Evolutionary conservation across 2,888 invertebrate species (phyloP).

Genomic region (Pseudoips prasinana): DNA sequence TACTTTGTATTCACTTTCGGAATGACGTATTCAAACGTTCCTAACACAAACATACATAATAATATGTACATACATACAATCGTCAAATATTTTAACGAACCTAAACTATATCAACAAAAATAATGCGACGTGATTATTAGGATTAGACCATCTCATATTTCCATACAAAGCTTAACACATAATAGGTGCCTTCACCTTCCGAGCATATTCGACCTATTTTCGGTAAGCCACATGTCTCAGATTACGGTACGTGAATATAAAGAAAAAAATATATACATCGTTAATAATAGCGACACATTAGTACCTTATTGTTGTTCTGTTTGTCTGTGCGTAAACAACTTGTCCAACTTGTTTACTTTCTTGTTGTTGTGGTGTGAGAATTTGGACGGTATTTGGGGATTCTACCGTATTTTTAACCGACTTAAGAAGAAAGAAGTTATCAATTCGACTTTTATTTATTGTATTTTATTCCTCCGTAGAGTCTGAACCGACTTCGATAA

Average conservation of each 20-base stretch:
- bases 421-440: too few species aligned
- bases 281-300: constrained; percentile 33
- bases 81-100: too few species aligned
- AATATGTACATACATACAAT: too few species aligned
- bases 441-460: too few species aligned
- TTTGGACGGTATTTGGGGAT: constrained; percentile 13
- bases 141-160: constrained; percentile 5
- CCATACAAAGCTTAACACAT: constrained; percentile 22
- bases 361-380: background rate
- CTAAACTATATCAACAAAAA: too few species aligned
- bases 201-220: constrained; percentile 57
- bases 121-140: too few species aligned
- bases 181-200: constrained; percentile 40
- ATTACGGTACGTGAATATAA: constrained; percentile 54
- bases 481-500: too few species aligned
- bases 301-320: constrained; percentile 39
- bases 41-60: too few species aligned
- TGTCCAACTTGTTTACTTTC: constrained; percentile 21
- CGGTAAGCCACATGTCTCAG: constrained; percentile 61
- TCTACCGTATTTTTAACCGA: too few species aligned
- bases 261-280: constrained; percentile 47
- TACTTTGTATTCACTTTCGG: too few species aligned
- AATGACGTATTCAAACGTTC: too few species aligned
- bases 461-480: too few species aligned
- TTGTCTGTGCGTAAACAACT: constrained; percentile 30